A percentile compares a stretch with the other conserved stretches of the same genome.
Evolutionary conservation across 2,797 vertebrate genomes (phyloP).

Genomic region (Austrolebias charrua): DNA sequence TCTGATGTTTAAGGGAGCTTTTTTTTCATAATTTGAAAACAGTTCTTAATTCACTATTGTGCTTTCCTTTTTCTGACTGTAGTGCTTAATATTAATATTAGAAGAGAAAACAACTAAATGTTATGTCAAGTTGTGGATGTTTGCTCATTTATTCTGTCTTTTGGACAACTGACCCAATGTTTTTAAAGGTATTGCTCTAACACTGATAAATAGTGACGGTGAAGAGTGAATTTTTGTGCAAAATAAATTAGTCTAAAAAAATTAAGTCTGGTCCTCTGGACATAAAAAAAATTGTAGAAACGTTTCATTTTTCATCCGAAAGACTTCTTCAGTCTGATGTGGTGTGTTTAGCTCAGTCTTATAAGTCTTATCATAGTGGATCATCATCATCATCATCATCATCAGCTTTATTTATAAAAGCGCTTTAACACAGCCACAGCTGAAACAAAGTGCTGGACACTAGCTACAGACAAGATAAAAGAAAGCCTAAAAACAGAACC

Average conservation of each 20-base stretch:
- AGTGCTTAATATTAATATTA: constrained; percentile 77
- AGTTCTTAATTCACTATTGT: constrained; percentile 51
- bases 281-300: too few species aligned
- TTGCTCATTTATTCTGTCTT: constrained; percentile 77
- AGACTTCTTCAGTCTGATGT: too few species aligned
- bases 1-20: neutral
- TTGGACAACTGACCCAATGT: constrained; percentile 73
- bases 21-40: constrained; percentile 41
- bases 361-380: too few species aligned
- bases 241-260: neutral
- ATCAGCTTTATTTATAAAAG: too few species aligned
- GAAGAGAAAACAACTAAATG: constrained; percentile 73
- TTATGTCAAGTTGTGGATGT: constrained; percentile 82
- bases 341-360: too few species aligned
- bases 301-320: too few species aligned
- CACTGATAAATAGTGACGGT: constrained; percentile 27
- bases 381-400: too few species aligned
- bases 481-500: too few species aligned
- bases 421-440: too few species aligned
- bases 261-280: too few species aligned
- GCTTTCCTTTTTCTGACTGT: constrained; percentile 69
- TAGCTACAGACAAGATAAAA: too few species aligned
- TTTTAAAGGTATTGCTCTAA: constrained; percentile 66
- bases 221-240: constrained; percentile 2
- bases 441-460: too few species aligned